Evolutionary conservation across 2,888 invertebrate genomes (phyloP).

Genomic region (Eremobia ochroleuca): DNA sequence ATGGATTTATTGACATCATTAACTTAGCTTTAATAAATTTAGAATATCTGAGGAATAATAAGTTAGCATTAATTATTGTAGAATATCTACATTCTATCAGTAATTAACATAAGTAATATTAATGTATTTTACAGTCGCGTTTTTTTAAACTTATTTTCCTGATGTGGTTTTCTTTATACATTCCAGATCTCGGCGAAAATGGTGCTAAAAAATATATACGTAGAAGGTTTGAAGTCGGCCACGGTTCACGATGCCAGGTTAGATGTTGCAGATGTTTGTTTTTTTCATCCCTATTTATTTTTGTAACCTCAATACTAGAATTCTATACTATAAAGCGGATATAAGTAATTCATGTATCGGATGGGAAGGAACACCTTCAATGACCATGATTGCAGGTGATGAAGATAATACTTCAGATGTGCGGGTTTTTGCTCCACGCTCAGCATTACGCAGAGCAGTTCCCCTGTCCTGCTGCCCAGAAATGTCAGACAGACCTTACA

Average conservation of each 20-base stretch:
- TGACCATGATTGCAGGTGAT: not conserved
- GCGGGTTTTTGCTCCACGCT: not conserved
- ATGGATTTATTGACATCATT: not conserved
- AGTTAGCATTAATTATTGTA: no score
- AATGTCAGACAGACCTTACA: not conserved
- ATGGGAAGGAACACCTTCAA: not conserved
- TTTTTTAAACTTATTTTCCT: not conserved
- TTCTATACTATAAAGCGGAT: not conserved
- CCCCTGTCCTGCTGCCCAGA: not conserved
- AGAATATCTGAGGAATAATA: no score
- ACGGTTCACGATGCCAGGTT: constrained; percentile 91
- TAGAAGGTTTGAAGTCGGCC: constrained; percentile 89
- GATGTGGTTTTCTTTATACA: constrained; percentile 35
- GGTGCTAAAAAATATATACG: constrained; percentile 87
- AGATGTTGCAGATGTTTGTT: constrained; percentile 14
- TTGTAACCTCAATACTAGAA: not conserved
- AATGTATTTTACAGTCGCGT: not conserved
- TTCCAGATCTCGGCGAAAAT: constrained; percentile 86
- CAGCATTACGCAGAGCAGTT: not conserved
- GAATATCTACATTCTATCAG: no score
- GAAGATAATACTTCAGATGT: not conserved
- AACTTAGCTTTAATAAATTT: not conserved
- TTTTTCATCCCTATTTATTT: not conserved
- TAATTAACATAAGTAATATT: not conserved
- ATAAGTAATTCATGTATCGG: no score